Evolutionary conservation across 1,140 invertebrate genomes (phyloP).

Genomic region (Kradibia gibbosae): DNA sequence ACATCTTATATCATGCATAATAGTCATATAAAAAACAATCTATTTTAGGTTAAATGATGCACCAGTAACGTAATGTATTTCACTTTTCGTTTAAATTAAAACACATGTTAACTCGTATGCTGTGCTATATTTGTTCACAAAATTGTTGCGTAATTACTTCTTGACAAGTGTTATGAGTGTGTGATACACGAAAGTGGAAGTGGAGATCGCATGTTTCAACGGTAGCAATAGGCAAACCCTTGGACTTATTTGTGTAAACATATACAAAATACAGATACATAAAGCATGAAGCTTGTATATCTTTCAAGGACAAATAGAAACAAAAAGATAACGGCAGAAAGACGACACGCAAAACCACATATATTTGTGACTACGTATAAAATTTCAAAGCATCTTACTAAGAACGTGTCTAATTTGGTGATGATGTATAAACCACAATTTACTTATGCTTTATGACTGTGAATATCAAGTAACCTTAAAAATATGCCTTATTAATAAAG

Average conservation of each 20-base stretch:
- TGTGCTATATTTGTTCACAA: constrained; percentile 53
- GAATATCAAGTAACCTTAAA: neutral
- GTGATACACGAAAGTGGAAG: constrained; percentile 40
- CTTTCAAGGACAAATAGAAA: neutral
- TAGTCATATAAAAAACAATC: neutral
- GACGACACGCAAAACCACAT: constrained; percentile 44
- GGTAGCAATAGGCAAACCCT: neutral
- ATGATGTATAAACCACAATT: neutral
- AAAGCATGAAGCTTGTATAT: neutral
- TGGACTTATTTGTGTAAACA: neutral
- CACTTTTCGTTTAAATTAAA: neutral
- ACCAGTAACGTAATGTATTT: neutral
- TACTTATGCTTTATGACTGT: neutral
- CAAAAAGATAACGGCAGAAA: neutral
- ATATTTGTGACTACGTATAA: neutral
- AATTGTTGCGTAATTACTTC: constrained; percentile 64
- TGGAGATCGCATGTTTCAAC: constrained; percentile 62
- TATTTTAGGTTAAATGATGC: neutral
- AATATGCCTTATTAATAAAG: too few relatives aligned
- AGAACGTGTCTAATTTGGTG: neutral
- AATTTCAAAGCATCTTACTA: neutral
- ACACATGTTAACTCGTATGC: neutral
- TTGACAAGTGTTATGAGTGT: constrained; percentile 56
- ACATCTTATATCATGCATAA: neutral
- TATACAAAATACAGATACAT: constrained; percentile 34